Base-by-base conservation (phyloP, 2,113 vertebrate species). In the Varanus komodoensis region DNA sequence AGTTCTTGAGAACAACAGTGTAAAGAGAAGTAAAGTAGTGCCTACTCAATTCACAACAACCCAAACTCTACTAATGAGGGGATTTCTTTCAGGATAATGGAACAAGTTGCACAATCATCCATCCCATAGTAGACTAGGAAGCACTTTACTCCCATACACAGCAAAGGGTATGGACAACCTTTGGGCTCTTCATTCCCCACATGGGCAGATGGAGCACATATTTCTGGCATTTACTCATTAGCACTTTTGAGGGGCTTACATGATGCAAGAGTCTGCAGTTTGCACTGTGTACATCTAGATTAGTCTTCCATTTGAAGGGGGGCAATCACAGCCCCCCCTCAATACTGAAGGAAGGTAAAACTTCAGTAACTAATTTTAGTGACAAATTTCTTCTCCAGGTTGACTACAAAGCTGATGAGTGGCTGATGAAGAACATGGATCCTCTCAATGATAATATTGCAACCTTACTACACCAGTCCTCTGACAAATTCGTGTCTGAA, bases 401-500 rank as follows among this genome's bases (percentile, higher is more conserved):
- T 96, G 99, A 99, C 91, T 99, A 99, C 94, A 99, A 99, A 94
- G 99, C 99, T 0, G 98, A 98, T 0, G 98, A 98, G 93, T 99
- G 99, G 99, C 97, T 99, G 95, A 99, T 99, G 98, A 99, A 99
- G 97, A 99, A 99, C 96, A 99, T 99, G 99, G 99, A 99, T 95
- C 99, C 99, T 0, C 96, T 99, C 96, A 99, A 99, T 0, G 99
- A 99, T 94, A 99, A 99, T 83, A 98, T 99, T 7, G 98, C 99
- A 50, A 97, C 98, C 0, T 97, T 99, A 82, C 98, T 99, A 81
- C 99, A 99, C 96, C 98, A 98, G 93, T 99, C 99, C 0, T 99
- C 98, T 0, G 99, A 99, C 97, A 99, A 98, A 93, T 99, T 99
- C 95, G 98, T 99, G 84, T 99, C 98, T 0, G 99, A 99, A 95